These are phyloP conservation scores for Glaucomys volans DNA, from an alignment of 2,113 vertebrate species.

Conservation along the genomic window DNA sequence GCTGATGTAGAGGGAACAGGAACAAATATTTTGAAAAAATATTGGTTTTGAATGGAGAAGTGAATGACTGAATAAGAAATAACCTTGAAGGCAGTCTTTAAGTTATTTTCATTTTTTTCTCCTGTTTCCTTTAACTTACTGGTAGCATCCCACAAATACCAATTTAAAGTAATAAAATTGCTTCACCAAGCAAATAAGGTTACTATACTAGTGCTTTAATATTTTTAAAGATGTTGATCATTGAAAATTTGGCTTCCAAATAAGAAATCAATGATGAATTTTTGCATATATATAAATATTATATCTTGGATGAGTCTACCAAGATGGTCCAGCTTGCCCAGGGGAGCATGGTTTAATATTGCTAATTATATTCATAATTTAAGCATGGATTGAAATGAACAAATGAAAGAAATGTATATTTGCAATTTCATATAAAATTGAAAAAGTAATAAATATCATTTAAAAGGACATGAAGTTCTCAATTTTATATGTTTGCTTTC, in stretches of 20 bases:
- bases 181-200: not conserved
- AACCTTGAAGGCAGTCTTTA: not conserved
- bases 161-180: not conserved
- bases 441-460: not conserved
- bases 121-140: not conserved
- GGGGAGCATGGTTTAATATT: not conserved
- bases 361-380: not conserved
- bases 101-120: not conserved
- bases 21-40: not conserved
- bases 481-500: not conserved
- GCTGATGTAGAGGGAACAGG: not conserved
- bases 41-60: not conserved
- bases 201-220: not conserved
- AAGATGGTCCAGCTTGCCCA: not conserved
- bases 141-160: fast-evolving
- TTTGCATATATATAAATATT: not conserved
- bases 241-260: not conserved
- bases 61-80: not conserved
- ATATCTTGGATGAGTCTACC: not conserved
- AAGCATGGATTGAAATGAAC: not conserved
- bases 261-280: conserved; percentile 5
- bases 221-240: not conserved
- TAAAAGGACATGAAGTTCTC: not conserved
- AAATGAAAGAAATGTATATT: not conserved
- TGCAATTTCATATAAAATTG: not conserved